A percentile compares a stretch with the other conserved stretches of the same genome.
Evolutionary conservation across 2,113 vertebrate genomes (phyloP).

Genomic region (Urocynchramus pylzowi): DNA sequence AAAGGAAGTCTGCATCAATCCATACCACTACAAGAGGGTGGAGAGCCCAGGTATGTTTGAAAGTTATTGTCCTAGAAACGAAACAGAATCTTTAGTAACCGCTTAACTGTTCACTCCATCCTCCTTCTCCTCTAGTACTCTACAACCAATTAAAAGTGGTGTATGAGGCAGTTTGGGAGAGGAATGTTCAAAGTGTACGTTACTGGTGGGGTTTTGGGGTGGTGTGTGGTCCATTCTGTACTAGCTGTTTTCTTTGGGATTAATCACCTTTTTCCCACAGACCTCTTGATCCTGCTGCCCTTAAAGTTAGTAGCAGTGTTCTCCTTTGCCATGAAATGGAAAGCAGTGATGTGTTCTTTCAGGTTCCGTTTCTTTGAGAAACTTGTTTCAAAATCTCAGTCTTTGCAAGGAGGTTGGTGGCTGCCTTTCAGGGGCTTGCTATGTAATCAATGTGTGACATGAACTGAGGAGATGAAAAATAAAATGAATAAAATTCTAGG

Average conservation of each 20-base stretch:
- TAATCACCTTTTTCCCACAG: neutral
- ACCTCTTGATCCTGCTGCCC: neutral
- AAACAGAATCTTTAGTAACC: neutral
- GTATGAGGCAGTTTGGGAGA: neutral
- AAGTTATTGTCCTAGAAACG: neutral
- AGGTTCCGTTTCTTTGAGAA: neutral
- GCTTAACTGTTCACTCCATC: neutral
- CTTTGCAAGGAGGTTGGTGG: neutral
- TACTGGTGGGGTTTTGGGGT: neutral
- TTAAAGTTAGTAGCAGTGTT: neutral
- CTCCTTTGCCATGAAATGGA: neutral
- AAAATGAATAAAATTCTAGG: neutral
- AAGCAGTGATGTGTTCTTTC: neutral
- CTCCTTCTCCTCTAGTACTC: neutral
- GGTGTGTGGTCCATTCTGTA: neutral
- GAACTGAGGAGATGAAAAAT: neutral
- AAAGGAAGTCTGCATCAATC: constrained; percentile 99
- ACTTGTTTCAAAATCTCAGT: neutral
- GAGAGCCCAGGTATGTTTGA: constrained; percentile 90
- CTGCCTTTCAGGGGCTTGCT: neutral
- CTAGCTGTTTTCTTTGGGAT: neutral
- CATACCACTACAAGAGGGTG: constrained; percentile 98
- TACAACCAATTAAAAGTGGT: neutral
- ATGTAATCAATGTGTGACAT: neutral
- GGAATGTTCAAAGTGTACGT: neutral